Percentiles rank a stretch among this genome's conserved stretches.
phyloP scores from a whole-genome alignment of 2,797 vertebrate genomes.

The Echiichthys vipera region DNA sequence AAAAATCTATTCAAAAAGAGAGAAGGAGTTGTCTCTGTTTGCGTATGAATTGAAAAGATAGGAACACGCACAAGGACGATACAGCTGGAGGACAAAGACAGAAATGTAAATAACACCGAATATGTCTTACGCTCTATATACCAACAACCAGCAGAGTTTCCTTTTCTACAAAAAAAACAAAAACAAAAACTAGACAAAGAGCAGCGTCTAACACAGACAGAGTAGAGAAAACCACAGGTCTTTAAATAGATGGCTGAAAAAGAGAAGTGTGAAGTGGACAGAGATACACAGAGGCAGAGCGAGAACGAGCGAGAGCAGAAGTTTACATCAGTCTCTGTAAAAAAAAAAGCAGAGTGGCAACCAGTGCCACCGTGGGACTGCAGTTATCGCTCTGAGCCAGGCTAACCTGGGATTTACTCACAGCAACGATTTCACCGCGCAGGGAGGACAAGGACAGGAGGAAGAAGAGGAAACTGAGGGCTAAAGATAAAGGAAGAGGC shows the following conservation, averaged over 20 bases:
- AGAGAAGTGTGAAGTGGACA: constrained; percentile 84
- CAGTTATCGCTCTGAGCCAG: constrained; percentile 1
- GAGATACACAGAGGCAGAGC: constrained; percentile 37
- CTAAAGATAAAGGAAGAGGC: constrained; percentile 33
- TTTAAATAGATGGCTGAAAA: constrained; percentile 82
- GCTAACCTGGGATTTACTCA: constrained; percentile 54
- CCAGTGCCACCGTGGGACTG: constrained; percentile 32
- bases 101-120: constrained; percentile 7
- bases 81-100: background rate
- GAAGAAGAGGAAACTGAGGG: constrained; percentile 7
- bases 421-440: constrained; percentile 21
- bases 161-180: constrained; percentile 12
- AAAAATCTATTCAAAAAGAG: constrained; percentile 43
- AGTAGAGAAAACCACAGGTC: constrained; percentile 62
- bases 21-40: constrained; percentile 32
- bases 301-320: constrained; percentile 56
- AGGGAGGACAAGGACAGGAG: constrained; percentile 5
- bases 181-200: constrained; percentile 29
- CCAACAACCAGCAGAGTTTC: background rate
- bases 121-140: background rate
- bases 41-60: constrained; percentile 1
- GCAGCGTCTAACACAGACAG: constrained; percentile 18
- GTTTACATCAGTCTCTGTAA: constrained; percentile 49
- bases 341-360: constrained; percentile 36
- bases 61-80: background rate